Base-by-base conservation (phyloP, 2,797 vertebrate species). In the Taeniopygia guttata region DNA sequence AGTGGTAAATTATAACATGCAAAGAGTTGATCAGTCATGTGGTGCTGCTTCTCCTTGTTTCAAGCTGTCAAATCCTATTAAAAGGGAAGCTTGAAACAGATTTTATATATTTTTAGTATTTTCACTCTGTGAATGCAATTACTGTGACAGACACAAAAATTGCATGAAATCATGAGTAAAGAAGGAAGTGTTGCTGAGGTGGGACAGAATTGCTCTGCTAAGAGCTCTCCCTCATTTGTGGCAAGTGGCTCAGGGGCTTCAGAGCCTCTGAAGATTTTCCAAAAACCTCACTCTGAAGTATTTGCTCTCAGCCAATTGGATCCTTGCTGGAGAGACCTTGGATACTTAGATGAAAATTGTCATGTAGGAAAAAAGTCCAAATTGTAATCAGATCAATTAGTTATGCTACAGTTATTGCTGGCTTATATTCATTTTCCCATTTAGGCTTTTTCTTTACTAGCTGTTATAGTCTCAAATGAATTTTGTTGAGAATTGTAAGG, bases 51-150 rank as follows among this genome's bases (percentile, higher is more conserved):
- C 38, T 85, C n/a, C 62, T 73, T 48, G 2, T 87, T 88, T 94
- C 67, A 91, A 90, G 79, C 79, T 84, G 77, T 69, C 90, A 84
- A 90, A 93, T 87, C 63, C 69, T 74, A 77, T 91, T 75, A 90
- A 79, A 88, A 78, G 6, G 26, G 66, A 86, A 91, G 48, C 21
- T 88, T 36, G 76, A 63, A 84, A 63, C 9, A 76, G 67, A 78
- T 70, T 54, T 56, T 13, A 11, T 81, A 6, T 86, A 49, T 93
- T 89, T 93, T 82, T 46, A 68, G 38, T 80, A 30, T 51, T 87
- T 93, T 84, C 6, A 7, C 79, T 76, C 83, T 38, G 49, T 67
- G 70, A 93, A 77, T 84, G 76, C 27, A 74, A 34, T 93, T 84
- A 84, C 60, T 52, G 59, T 82, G 89, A 77, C 79, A 70, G 58